Evolutionary conservation across 2,888 invertebrate genomes (phyloP).

Genomic region (Belgica antarctica): DNA sequence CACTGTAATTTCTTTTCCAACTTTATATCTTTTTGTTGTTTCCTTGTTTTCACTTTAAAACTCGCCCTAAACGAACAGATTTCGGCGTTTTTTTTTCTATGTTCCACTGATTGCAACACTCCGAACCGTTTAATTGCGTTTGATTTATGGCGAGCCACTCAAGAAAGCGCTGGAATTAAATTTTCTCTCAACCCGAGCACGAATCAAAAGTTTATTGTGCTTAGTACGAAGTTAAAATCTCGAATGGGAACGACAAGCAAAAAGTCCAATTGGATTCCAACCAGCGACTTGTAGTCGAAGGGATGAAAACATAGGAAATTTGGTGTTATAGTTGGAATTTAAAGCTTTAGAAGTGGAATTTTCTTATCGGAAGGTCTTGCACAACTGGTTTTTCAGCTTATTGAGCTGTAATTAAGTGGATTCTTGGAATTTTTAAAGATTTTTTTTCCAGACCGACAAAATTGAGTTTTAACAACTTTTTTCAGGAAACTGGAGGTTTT

Average conservation of each 20-base stretch:
- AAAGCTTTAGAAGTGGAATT: neutral
- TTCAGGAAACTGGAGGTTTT: too few relatives aligned
- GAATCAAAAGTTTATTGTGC: neutral
- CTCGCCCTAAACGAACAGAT: neutral
- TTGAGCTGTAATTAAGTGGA: too few relatives aligned
- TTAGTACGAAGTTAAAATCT: neutral
- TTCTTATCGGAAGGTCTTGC: neutral
- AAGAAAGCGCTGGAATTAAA: neutral
- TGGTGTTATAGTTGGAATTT: too few relatives aligned
- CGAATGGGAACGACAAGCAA: neutral
- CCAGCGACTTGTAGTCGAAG: neutral
- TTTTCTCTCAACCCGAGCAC: neutral
- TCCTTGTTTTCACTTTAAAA: constrained; percentile 1
- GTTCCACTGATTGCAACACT: neutral
- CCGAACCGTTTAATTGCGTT: neutral
- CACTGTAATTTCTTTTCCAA: neutral
- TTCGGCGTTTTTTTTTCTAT: neutral
- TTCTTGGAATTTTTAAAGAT: too few relatives aligned
- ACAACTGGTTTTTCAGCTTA: too few relatives aligned
- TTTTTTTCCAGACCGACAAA: too few relatives aligned
- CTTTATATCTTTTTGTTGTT: neutral
- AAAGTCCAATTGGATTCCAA: constrained; percentile 2
- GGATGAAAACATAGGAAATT: too few relatives aligned
- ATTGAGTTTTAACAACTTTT: too few relatives aligned
- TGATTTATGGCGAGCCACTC: neutral